Conservation (phyloP, 2,888 invertebrate species). For the Sericinus montela region DNA sequence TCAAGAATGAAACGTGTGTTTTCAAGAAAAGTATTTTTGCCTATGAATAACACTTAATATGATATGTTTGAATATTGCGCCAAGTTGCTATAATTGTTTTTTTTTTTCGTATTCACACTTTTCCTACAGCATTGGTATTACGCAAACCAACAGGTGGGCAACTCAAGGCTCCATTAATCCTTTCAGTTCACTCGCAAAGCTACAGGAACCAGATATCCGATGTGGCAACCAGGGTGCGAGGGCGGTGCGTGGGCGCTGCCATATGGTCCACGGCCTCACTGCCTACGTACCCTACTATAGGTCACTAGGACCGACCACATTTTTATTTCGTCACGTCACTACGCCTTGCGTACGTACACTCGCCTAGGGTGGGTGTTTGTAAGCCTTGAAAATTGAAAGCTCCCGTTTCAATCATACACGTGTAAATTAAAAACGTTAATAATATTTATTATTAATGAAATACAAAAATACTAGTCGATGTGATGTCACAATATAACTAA, state of each 20-base stretch:
- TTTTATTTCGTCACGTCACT: constrained; percentile 15
- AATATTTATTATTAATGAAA: no score
- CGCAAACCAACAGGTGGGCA: background rate
- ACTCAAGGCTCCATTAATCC: background rate
- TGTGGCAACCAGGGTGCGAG: constrained; percentile 38
- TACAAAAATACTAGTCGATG: no score
- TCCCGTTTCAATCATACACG: background rate
- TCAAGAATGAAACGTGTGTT: no score
- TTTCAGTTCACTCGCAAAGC: constrained; percentile 16
- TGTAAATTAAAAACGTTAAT: background rate
- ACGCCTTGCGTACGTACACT: background rate
- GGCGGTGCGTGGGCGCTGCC: constrained; percentile 52
- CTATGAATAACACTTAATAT: no score
- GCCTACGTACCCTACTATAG: constrained; percentile 42
- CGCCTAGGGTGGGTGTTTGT: constrained; percentile 10
- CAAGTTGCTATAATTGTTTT: no score
- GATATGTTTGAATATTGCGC: no score
- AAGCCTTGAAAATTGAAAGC: constrained; percentile 4
- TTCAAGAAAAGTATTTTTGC: no score
- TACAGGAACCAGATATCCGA: constrained; percentile 28
- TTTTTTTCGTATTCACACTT: no score
- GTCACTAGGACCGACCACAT: constrained; percentile 30
- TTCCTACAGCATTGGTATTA: background rate
- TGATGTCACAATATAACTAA: no score
- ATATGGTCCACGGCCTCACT: constrained; percentile 55